Conservation (phyloP, 2,888 invertebrate species). For the Acanthosepion pharaonis region DNA sequence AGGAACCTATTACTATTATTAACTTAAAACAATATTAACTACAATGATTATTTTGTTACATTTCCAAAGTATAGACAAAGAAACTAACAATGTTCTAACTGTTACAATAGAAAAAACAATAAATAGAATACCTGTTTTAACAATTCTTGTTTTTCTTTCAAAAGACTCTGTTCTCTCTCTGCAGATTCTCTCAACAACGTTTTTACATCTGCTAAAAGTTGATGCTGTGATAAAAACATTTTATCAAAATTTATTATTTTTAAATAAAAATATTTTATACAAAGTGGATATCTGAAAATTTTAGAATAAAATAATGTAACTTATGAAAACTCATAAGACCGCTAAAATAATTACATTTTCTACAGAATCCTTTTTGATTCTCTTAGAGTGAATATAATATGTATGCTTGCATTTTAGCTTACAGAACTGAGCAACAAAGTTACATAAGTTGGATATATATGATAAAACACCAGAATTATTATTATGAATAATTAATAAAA, state of each 20-base stretch:
- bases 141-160: slow-evolving; percentile 68
- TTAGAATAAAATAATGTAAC: background rate
- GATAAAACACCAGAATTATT: too few species aligned
- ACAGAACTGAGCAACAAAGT: too few species aligned
- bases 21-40: background rate
- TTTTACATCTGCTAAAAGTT: slow-evolving; percentile 56
- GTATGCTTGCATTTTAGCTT: too few species aligned
- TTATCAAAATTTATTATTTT: background rate
- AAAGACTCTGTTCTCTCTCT: slow-evolving; percentile 68
- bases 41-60: background rate
- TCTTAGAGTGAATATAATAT: too few species aligned
- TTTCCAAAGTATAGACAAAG: background rate
- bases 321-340: too few species aligned
- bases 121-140: slow-evolving; percentile 65
- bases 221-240: slow-evolving; percentile 45
- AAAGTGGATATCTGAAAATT: background rate
- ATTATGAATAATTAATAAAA: too few species aligned
- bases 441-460: too few species aligned
- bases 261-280: background rate
- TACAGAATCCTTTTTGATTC: too few species aligned
- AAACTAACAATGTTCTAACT: background rate
- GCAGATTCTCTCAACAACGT: slow-evolving; percentile 68
- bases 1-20: too few species aligned
- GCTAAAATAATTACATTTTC: too few species aligned
- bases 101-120: too few species aligned